Conservation (phyloP, 2,797 vertebrate genomes). For the Syngnathus rostellatus region DNA sequence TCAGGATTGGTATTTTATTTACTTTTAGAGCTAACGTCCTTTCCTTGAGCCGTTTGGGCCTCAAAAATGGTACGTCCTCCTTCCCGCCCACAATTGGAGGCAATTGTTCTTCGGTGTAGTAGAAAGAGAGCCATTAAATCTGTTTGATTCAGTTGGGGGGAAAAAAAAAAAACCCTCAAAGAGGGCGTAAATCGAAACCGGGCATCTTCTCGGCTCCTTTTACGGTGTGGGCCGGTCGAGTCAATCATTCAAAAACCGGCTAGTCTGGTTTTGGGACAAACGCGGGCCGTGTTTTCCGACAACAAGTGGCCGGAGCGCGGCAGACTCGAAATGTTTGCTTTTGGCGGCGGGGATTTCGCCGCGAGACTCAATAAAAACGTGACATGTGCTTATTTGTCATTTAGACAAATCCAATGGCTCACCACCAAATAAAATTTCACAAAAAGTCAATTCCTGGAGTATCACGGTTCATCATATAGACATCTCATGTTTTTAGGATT, state of each 20-base stretch:
- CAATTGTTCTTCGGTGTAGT: not conserved
- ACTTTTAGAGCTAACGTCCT: too few species aligned
- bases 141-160: constrained; percentile 9
- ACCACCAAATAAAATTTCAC: too few species aligned
- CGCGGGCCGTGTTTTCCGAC: constrained; percentile 1
- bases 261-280: not conserved
- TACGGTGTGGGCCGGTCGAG: too few species aligned
- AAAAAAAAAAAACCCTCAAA: constrained; percentile 15
- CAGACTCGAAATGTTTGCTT: not conserved
- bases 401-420: too few species aligned
- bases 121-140: constrained; percentile 29
- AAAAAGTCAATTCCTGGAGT: too few species aligned
- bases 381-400: too few species aligned
- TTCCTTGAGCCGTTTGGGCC: too few species aligned
- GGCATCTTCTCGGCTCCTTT: constrained; percentile 7
- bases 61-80: too few species aligned
- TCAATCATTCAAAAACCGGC: constrained; percentile 1
- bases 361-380: not conserved
- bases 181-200: constrained; percentile 35
- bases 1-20: too few species aligned
- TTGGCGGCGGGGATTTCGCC: not conserved
- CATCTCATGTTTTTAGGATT: not conserved
- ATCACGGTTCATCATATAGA: too few species aligned
- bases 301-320: not conserved
- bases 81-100: not conserved